Conservation (phyloP, 2,113 vertebrate species). For the Chaetodon trifascialis region DNA sequence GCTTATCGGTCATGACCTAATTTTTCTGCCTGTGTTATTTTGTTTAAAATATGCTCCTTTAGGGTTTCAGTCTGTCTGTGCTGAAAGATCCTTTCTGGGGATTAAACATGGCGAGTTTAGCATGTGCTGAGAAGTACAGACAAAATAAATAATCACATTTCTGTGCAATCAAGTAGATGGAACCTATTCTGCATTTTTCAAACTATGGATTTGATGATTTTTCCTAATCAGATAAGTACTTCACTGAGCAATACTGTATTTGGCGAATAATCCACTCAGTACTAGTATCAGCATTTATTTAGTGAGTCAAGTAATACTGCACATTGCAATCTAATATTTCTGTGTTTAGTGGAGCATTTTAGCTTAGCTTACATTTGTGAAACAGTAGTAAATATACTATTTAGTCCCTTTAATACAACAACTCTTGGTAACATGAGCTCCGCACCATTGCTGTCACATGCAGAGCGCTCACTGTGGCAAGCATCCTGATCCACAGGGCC, state of each 20-base stretch:
- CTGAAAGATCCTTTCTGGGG: neutral
- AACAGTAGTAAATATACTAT: no score
- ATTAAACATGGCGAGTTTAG: constrained; percentile 14
- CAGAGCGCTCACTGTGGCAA: no score
- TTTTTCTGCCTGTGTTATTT: constrained; percentile 48
- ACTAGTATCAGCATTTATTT: neutral
- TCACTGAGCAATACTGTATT: neutral
- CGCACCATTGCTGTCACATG: no score
- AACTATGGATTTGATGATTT: constrained; percentile 1
- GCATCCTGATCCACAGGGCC: no score
- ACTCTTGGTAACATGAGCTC: no score
- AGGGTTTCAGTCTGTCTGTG: neutral
- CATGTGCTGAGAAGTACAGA: neutral
- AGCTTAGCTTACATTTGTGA: neutral
- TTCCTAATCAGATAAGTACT: constrained; percentile 22
- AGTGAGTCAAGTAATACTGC: neutral
- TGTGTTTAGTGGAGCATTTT: neutral
- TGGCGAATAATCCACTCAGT: neutral
- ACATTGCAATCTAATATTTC: neutral
- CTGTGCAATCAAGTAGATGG: constrained; percentile 11
- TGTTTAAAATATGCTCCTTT: constrained; percentile 44
- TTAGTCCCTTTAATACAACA: no score
- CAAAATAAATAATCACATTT: constrained; percentile 16
- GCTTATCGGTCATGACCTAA: constrained; percentile 50
- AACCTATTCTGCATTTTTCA: neutral